These are phyloP conservation scores for Cheracebus regulus DNA, from an alignment of 2,797 vertebrate genomes.

Conservation along the genomic window DNA sequence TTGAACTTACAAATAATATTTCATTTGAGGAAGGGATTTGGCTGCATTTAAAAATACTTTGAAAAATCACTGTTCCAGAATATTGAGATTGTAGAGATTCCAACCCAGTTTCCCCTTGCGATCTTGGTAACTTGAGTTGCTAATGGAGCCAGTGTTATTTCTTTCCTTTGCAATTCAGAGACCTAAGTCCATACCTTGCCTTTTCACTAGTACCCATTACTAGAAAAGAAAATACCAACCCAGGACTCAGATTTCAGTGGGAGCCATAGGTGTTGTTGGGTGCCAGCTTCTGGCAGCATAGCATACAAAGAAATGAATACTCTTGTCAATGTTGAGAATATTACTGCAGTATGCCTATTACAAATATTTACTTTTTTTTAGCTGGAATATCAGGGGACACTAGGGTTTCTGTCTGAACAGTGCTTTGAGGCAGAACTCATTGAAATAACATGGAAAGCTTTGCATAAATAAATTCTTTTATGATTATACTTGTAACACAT, in stretches of 20 bases:
- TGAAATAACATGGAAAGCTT: slow-evolving; percentile 52
- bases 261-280: slow-evolving; percentile 54
- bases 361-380: slow-evolving; percentile 77
- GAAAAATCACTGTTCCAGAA: slow-evolving; percentile 10
- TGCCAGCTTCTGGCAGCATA: slow-evolving; percentile 69
- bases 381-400: slow-evolving; percentile 50
- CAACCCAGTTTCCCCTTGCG: not conserved
- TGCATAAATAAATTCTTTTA: slow-evolving; percentile 46
- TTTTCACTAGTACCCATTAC: not conserved
- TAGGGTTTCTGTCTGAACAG: slow-evolving; percentile 63
- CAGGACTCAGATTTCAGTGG: slow-evolving; percentile 53
- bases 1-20: not conserved
- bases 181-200: slow-evolving; percentile 14
- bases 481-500: slow-evolving; percentile 18
- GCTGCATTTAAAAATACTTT: not conserved
- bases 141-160: slow-evolving; percentile 58
- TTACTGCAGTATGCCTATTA: slow-evolving; percentile 55
- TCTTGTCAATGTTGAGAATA: slow-evolving; percentile 49
- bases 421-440: slow-evolving; percentile 53
- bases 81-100: not conserved
- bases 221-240: slow-evolving; percentile 63
- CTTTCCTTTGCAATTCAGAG: slow-evolving; percentile 35
- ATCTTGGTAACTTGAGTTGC: slow-evolving; percentile 47
- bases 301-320: slow-evolving; percentile 64
- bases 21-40: slow-evolving; percentile 36